phyloP scores from a whole-genome alignment of 1,140 invertebrate species.

The Drosophila gunungcola region DNA sequence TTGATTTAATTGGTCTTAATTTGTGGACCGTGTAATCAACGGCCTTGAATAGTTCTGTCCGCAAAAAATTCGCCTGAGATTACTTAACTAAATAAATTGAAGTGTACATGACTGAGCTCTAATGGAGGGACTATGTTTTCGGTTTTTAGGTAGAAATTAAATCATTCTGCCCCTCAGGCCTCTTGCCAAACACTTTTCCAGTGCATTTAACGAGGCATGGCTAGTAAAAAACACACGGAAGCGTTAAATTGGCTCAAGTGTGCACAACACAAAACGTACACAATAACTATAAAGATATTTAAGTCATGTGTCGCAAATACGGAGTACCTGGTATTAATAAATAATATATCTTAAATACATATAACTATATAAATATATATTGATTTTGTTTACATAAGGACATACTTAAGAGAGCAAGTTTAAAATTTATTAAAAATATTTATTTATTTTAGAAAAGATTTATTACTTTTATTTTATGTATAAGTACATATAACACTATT shows the following conservation, averaged over 20 bases:
- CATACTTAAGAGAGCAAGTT: no score
- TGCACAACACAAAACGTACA: constrained; percentile 35
- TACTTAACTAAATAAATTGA: constrained; percentile 48
- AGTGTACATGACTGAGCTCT: constrained; percentile 20
- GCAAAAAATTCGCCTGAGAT: constrained; percentile 29
- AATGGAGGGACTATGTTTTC: constrained; percentile 34
- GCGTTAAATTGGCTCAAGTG: constrained; percentile 76
- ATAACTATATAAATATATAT: no score
- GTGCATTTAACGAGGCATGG: constrained; percentile 48
- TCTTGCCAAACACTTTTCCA: constrained; percentile 7
- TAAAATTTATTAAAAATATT: no score
- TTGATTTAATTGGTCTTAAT: constrained; percentile 57
- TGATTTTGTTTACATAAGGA: no score
- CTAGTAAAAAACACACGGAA: constrained; percentile 74
- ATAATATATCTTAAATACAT: no score
- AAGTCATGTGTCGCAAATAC: fast-evolving
- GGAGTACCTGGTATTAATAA: not conserved
- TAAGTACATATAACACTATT: no score
- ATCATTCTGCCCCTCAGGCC: constrained; percentile 9
- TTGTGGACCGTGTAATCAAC: constrained; percentile 49
- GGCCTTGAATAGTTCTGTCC: constrained; percentile 28
- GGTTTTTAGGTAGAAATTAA: constrained; percentile 42
- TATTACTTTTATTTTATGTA: no score
- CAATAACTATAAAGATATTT: constrained; percentile 12
- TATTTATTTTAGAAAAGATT: no score